Evolutionary conservation across 2,888 invertebrate species (phyloP).

Genomic region (Ptychoptera albimana): DNA sequence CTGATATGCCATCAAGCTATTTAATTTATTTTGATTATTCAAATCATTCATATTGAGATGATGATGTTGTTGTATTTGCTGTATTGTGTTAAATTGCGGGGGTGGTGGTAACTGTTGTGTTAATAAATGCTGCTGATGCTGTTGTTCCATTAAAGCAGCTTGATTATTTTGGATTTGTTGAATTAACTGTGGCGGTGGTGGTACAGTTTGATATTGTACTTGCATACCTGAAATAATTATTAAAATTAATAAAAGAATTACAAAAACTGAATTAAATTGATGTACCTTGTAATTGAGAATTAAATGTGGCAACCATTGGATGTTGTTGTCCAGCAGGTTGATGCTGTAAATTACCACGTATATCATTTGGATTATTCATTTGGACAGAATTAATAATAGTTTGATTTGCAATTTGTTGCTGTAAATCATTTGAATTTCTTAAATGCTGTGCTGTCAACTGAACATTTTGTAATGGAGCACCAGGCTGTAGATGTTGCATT

Average conservation of each 20-base stretch:
- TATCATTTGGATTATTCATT: background rate
- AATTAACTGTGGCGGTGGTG: constrained; percentile 1
- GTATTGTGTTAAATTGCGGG: constrained; percentile 9
- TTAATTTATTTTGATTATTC: too few species aligned
- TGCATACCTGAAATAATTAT: background rate
- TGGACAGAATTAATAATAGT: background rate
- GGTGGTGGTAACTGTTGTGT: constrained; percentile 8
- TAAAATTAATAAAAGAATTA: background rate
- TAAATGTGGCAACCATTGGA: constrained; percentile 9
- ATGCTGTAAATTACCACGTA: constrained; percentile 5
- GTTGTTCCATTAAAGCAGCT: background rate
- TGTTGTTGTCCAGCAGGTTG: constrained; percentile 9
- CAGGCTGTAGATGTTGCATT: background rate
- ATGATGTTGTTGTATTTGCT: constrained; percentile 3
- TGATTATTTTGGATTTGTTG: constrained; percentile 1
- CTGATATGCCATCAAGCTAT: too few species aligned
- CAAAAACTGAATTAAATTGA: background rate
- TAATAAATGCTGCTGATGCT: constrained; percentile 9
- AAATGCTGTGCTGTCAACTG: too few species aligned
- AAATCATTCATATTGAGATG: background rate
- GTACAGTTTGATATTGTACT: constrained; percentile 6
- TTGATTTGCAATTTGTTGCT: constrained; percentile 5
- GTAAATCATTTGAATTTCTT: too few species aligned
- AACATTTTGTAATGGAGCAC: constrained; percentile 4
- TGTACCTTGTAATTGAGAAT: constrained; percentile 7